Base-by-base conservation (phyloP, 2,113 vertebrate genomes). In the Sturnus vulgaris region DNA sequence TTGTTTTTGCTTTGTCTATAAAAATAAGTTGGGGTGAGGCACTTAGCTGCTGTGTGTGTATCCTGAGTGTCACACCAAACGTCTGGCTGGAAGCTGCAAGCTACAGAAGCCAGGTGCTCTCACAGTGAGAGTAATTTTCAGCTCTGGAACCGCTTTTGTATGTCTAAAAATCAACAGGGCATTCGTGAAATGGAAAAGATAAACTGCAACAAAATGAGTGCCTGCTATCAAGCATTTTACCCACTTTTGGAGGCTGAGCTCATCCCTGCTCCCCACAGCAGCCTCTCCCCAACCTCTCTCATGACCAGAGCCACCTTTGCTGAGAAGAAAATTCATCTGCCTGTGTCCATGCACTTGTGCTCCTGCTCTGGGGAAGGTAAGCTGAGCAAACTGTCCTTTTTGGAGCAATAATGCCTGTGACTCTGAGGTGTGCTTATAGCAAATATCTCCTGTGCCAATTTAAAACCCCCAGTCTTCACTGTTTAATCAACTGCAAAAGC, bases 401-500 rank as follows among this genome's bases (percentile, higher is more conserved):
- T 35, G 66, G 44, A 82, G 39, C 73, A 73, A 8, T 46, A 77
- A 50, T 70, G 47, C 63, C 31, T 47, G 60, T 64, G 78, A 21
- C 88, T 89, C 88, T 24, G 68, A 77, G 82, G 79, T 52, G 23
- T 35, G 19, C 55, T 86, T 52, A 68, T 68, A 90, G 66, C 46
- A 90, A 73, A 18, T 70, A 73, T 55, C 53, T 91, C 52, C 75
- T 33, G 39, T 63, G 82, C 47, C 49, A 44, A 25, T 77, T 91
- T 56, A 44, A 86, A 93, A 75, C 24, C 17, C 46, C 20, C 78
- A 86, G 64, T 30, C 71, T 39, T 66, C 11, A 2, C 55, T 88
- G 68, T 88, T 94, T 95, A 95, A 96, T 95, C 90, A 94, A 86
- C 77, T 87, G 73, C 83, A 89, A 50, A 87, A 90, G 50, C 53